Evolutionary conservation across 2,888 invertebrate genomes (phyloP).

Genomic region (Lapara coniferarum): DNA sequence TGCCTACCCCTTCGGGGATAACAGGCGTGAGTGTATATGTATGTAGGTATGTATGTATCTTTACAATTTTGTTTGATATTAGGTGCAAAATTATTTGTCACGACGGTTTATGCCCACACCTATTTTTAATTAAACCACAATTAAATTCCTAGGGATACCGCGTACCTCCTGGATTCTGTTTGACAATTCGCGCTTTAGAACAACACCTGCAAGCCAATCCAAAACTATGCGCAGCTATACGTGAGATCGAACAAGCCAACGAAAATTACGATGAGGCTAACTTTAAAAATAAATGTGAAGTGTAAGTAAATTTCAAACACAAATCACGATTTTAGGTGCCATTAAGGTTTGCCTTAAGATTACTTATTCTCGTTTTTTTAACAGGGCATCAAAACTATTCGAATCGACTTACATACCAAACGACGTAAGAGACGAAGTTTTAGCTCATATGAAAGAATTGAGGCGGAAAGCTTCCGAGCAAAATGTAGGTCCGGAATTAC

Average conservation of each 20-base stretch:
- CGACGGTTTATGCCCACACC: too few species aligned
- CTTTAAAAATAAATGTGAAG: slow-evolving; percentile 79
- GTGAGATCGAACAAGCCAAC: slow-evolving; percentile 78
- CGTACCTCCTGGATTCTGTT: slow-evolving; percentile 88
- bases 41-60: too few species aligned
- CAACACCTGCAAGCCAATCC: slow-evolving; percentile 79
- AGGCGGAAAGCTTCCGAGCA: slow-evolving; percentile 53
- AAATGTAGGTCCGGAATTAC: slow-evolving; percentile 57
- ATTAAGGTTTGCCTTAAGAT: too few species aligned
- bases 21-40: too few species aligned
- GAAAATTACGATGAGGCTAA: slow-evolving; percentile 71
- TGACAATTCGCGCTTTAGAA: slow-evolving; percentile 86
- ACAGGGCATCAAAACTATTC: slow-evolving; percentile 75
- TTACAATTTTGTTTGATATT: too few species aligned
- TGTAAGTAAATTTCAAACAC: slow-evolving; percentile 40
- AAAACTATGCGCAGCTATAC: slow-evolving; percentile 73
- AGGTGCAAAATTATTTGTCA: too few species aligned
- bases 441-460: slow-evolving; percentile 57
- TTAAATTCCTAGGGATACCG: slow-evolving; percentile 71
- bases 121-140: neutral
- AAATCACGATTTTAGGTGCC: neutral
- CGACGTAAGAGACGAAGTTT: slow-evolving; percentile 65
- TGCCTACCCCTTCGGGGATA: too few species aligned
- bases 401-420: slow-evolving; percentile 61
- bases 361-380: slow-evolving; percentile 34